A percentile compares a stretch with the other conserved stretches of the same genome.
phyloP scores from a whole-genome alignment of 2,113 vertebrate genomes.

The Pica pica region DNA sequence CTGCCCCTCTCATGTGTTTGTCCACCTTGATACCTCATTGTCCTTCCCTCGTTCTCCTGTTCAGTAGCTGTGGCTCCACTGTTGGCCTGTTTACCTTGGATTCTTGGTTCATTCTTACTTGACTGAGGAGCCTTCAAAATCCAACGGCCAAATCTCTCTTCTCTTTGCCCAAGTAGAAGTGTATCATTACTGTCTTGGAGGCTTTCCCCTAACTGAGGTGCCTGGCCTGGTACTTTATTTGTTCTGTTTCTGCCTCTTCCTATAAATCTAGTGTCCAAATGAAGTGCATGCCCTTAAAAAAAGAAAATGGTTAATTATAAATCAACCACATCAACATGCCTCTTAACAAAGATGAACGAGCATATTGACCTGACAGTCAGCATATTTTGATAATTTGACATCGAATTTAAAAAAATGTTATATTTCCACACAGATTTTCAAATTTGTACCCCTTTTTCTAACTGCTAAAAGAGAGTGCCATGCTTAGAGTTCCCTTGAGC shows the following conservation, averaged over 20 bases:
- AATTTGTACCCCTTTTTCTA: background rate
- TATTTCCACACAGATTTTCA: background rate
- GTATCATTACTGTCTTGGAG: background rate
- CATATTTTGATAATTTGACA: background rate
- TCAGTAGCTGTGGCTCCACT: conserved; percentile 32
- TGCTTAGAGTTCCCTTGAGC: background rate
- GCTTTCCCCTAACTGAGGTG: background rate
- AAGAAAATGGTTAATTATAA: background rate
- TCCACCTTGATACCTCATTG: background rate
- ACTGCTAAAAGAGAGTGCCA: background rate
- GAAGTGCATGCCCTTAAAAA: background rate
- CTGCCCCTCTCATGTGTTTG: background rate
- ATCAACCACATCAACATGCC: background rate
- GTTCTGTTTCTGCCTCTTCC: conserved; percentile 35
- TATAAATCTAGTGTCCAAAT: background rate
- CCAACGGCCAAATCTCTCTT: background rate
- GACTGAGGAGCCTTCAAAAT: conserved; percentile 15
- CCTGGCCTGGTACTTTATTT: background rate
- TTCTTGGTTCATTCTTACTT: conserved; percentile 39
- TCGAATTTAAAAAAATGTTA: background rate
- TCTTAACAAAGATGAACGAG: background rate
- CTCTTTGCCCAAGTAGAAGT: conserved; percentile 9
- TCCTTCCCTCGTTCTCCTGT: conserved; percentile 34
- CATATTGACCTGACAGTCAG: background rate
- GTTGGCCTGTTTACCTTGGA: background rate